These are phyloP conservation scores for Lycocerus yunnanus DNA, from an alignment of 2,888 invertebrate genomes.

Conservation along the genomic window DNA sequence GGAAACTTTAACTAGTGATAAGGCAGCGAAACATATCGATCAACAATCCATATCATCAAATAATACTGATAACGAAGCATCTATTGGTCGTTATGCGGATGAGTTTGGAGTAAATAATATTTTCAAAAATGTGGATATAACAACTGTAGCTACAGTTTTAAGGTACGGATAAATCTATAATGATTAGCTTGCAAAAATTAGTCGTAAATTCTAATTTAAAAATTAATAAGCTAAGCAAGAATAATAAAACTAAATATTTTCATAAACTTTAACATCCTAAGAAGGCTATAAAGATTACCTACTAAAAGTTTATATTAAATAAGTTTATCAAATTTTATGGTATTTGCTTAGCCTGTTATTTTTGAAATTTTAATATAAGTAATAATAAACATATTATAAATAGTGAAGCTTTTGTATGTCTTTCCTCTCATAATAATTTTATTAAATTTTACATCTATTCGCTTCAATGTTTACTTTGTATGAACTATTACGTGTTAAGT, in stretches of 20 bases:
- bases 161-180: no score
- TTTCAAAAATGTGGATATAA: not conserved
- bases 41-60: not conserved
- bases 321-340: not conserved
- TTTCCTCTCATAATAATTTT: not conserved
- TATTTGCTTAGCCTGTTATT: not conserved
- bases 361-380: not conserved
- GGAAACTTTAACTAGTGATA: not conserved
- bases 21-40: not conserved
- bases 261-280: no score
- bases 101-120: not conserved
- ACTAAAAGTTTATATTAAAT: no score
- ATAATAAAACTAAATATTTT: no score
- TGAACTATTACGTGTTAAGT: constrained; percentile 20
- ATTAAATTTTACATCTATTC: constrained; percentile 8
- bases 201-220: no score
- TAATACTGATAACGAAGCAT: not conserved
- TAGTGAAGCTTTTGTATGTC: not conserved
- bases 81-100: not conserved
- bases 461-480: constrained; percentile 9
- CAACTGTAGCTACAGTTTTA: not conserved
- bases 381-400: not conserved
- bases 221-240: no score
- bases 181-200: no score
- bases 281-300: no score